Base-by-base conservation (phyloP, 2,113 vertebrate species). In the Spheniscus mendiculus region DNA sequence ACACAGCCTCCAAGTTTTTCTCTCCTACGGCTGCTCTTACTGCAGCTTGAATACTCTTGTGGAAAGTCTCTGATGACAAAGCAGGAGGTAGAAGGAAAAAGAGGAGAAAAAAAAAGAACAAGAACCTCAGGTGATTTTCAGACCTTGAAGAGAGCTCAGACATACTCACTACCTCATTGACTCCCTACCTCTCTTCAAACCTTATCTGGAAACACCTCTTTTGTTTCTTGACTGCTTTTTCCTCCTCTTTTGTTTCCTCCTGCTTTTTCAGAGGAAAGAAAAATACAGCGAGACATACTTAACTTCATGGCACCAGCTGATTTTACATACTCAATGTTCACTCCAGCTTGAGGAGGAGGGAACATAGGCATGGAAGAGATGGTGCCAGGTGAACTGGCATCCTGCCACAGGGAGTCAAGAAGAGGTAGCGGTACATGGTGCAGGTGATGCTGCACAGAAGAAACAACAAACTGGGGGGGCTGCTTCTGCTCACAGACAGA, bases 81-180 rank as follows among this genome's bases (percentile, higher is more conserved):
- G 44, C 42, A 91, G 15, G 52, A 92, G 16, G 23, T 17, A 69
- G 49, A 84, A 58, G 11, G 2, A 29, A 93, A 73, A 76, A 25
- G 0, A 0, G 21, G 6, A 1, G 1, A 0, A 0, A 36, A 36
- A 12, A 47, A 80, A 80, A 65, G 25, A 73, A 69, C 62, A 77
- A 52, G 44, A 89, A 77, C 30, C 12, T 87, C 70, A 62, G 62
- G 58, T 45, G n/a, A 45, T 83, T 94, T 89, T 85, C 53, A 95
- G 45, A 63, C 70, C 71, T 71, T 25, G 1, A 0, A 26, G 56
- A 38, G 20, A 86, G 44, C 34, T 83, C 74, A 76, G 70, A 82
- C 29, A 79, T 34, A 38, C 38, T 42, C 23, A 44, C 15, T 65
- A 53, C 32, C 56, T 84, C 79, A 70, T 1, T 73, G 80, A 72